Evolutionary conservation across 2,888 invertebrate genomes (phyloP).

Genomic region (Pimpla rufipes): DNA sequence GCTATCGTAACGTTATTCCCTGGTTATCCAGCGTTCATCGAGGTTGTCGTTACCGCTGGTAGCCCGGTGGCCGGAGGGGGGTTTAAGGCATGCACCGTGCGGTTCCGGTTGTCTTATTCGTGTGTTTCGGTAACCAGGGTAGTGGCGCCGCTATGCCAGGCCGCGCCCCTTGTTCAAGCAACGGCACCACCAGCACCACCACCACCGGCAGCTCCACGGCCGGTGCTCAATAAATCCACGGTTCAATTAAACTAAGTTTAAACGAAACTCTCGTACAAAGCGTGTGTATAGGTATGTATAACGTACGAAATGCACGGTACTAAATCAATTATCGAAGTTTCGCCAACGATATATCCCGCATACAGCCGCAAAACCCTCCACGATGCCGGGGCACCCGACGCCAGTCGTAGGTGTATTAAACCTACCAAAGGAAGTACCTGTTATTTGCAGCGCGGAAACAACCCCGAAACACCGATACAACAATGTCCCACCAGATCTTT

Average conservation of each 20-base stretch:
- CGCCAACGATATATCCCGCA: constrained; percentile 51
- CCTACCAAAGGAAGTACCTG: constrained; percentile 25
- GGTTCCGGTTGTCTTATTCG: constrained; percentile 49
- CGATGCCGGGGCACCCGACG: constrained; percentile 20
- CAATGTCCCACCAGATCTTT: constrained; percentile 5
- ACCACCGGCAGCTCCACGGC: constrained; percentile 61
- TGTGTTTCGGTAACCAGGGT: constrained; percentile 43
- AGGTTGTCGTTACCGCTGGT: constrained; percentile 25
- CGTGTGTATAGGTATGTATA: constrained; percentile 73
- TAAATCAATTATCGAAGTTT: constrained; percentile 84
- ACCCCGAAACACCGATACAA: neutral
- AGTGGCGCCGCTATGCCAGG: neutral
- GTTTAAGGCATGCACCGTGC: constrained; percentile 41
- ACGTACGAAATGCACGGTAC: constrained; percentile 79
- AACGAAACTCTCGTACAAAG: constrained; percentile 79
- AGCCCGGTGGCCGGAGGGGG: neutral
- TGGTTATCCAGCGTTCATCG: constrained; percentile 52
- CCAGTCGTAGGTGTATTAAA: constrained; percentile 21
- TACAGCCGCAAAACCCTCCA: constrained; percentile 39
- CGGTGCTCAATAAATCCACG: constrained; percentile 81
- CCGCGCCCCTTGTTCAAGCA: constrained; percentile 39
- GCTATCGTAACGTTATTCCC: constrained; percentile 29
- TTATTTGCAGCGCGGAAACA: constrained; percentile 15
- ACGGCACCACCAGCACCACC: neutral
- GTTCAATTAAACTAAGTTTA: constrained; percentile 85